Conservation (phyloP, 2,888 invertebrate genomes). For the Philereme transversata region DNA sequence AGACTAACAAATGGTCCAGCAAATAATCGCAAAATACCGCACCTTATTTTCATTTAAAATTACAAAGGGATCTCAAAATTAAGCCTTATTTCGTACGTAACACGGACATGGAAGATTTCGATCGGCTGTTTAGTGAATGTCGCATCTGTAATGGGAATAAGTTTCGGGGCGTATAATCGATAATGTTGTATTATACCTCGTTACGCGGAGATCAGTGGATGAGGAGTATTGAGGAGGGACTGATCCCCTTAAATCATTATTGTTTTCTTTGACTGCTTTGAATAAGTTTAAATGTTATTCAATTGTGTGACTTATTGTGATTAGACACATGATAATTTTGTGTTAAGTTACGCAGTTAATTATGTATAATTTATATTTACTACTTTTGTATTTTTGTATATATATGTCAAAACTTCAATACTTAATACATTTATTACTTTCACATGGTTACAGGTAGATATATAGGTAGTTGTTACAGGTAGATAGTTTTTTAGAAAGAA, state of each 20-base stretch:
- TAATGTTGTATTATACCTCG: constrained; percentile 69
- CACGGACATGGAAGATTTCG: constrained; percentile 22
- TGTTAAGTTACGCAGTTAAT: too few relatives aligned
- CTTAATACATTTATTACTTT: too few relatives aligned
- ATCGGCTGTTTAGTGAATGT: constrained; percentile 22
- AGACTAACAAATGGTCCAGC: constrained; percentile 63
- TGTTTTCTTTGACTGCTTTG: constrained; percentile 37
- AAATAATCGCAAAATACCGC: constrained; percentile 48
- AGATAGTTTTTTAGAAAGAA: too few relatives aligned
- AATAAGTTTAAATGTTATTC: constrained; percentile 15
- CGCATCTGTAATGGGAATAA: constrained; percentile 52
- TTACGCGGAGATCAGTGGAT: constrained; percentile 52
- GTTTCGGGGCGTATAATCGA: constrained; percentile 72
- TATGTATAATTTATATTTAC: too few relatives aligned
- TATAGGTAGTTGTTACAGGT: too few relatives aligned
- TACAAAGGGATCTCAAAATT: constrained; percentile 28
- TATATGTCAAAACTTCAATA: too few relatives aligned
- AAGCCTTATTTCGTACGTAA: constrained; percentile 22
- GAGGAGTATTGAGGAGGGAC: constrained; percentile 32
- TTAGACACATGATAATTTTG: not conserved
- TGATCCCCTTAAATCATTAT: constrained; percentile 50
- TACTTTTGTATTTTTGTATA: too few relatives aligned
- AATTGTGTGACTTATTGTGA: constrained; percentile 2
- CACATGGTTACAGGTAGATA: too few relatives aligned
- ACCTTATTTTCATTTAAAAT: constrained; percentile 17